Evolutionary conservation across 2,113 vertebrate genomes (phyloP).

Genomic region (Jacana jacana): DNA sequence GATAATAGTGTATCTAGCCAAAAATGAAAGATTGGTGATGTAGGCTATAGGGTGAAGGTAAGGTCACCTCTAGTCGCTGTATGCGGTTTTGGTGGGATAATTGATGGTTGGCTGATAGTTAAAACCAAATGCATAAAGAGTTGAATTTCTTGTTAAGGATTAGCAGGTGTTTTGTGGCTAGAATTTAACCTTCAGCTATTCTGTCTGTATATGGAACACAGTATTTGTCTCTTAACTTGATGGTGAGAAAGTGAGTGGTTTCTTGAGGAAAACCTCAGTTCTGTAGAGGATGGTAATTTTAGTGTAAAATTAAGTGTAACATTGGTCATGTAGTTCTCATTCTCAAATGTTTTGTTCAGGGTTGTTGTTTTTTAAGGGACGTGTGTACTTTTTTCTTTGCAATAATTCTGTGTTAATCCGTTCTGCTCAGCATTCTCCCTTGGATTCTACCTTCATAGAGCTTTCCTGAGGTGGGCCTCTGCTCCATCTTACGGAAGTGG

Average conservation of each 20-base stretch:
- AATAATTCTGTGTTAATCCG: background rate
- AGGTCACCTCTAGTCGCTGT: slow-evolving; percentile 50
- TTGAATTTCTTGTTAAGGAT: slow-evolving; percentile 8
- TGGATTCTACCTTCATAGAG: background rate
- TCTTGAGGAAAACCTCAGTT: background rate
- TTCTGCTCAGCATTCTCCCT: background rate
- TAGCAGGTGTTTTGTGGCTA: background rate
- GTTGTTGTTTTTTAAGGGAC: background rate
- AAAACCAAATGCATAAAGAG: slow-evolving; percentile 4
- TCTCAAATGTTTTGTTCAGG: background rate
- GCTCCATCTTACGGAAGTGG: background rate
- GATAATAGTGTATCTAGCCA: slow-evolving; percentile 57
- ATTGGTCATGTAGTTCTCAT: background rate
- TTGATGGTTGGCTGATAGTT: slow-evolving; percentile 41
- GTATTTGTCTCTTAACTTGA: background rate
- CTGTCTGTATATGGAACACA: background rate
- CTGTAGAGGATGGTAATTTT: background rate
- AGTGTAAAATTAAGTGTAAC: background rate
- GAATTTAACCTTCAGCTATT: background rate
- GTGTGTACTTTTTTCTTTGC: background rate
- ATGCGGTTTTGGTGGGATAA: slow-evolving; percentile 14
- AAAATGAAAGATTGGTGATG: slow-evolving; percentile 67
- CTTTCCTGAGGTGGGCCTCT: background rate
- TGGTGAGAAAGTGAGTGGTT: background rate
- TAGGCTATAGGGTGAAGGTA: slow-evolving; percentile 69